These are phyloP conservation scores for Cololabis saira DNA, from an alignment of 2,113 vertebrate species.

Conservation along the genomic window DNA sequence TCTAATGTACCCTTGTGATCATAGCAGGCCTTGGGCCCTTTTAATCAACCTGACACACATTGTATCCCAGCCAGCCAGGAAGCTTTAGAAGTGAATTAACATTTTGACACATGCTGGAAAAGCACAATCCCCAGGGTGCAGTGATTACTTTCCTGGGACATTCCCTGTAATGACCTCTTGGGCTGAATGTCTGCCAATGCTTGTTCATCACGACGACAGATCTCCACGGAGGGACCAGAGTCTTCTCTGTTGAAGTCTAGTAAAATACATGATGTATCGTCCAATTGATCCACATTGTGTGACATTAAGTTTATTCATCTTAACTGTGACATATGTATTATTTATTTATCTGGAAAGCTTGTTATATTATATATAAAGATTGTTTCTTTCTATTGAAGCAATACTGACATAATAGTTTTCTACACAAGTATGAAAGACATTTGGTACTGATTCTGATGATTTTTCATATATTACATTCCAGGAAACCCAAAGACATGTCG, in stretches of 20 bases:
- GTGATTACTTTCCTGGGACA: constrained; percentile 59
- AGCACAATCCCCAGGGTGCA: constrained; percentile 42
- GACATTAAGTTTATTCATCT: background rate
- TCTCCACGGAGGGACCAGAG: background rate
- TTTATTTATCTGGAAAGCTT: background rate
- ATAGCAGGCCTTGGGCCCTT: constrained; percentile 4
- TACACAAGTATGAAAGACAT: background rate
- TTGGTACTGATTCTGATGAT: background rate
- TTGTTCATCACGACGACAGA: constrained; percentile 31
- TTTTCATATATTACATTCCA: no score
- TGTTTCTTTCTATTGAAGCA: no score
- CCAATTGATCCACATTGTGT: background rate
- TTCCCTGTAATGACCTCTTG: constrained; percentile 53
- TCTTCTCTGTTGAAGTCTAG: constrained; percentile 8
- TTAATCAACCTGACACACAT: constrained; percentile 27
- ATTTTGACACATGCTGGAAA: constrained; percentile 41
- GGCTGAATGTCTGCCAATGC: constrained; percentile 46
- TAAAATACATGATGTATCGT: background rate
- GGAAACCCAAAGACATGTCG: no score
- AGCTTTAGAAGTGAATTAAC: constrained; percentile 39
- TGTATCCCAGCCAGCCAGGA: constrained; percentile 26
- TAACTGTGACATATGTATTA: no score
- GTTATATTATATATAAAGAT: no score
- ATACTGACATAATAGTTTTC: no score
- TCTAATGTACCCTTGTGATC: background rate